Evolutionary conservation across 2,888 invertebrate species (phyloP).

Genomic region (Archaeoteleia sp.): DNA sequence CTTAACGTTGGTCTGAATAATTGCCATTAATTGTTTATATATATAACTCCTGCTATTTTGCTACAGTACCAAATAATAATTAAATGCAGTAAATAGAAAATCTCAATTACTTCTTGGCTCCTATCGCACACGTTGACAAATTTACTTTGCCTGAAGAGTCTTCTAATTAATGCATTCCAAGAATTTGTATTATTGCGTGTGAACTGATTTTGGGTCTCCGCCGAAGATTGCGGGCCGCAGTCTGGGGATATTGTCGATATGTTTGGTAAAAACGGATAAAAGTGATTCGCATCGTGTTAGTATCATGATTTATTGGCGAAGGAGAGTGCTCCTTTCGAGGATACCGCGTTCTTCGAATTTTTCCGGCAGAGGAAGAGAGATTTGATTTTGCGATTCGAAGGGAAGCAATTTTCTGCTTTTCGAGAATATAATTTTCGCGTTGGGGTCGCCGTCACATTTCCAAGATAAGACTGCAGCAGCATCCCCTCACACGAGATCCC

Average conservation of each 20-base stretch:
- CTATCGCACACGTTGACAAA: no score
- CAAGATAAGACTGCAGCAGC: slow-evolving; percentile 67
- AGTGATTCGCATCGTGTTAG: slow-evolving; percentile 48
- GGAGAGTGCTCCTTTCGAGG: slow-evolving; percentile 24
- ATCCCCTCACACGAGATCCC: slow-evolving; percentile 53
- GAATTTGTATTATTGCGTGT: no score
- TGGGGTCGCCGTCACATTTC: slow-evolving; percentile 62
- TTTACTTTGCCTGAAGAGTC: no score
- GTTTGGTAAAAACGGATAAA: slow-evolving; percentile 42
- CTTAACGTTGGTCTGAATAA: no score
- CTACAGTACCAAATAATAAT: no score
- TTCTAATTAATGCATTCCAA: no score
- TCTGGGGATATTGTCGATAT: slow-evolving; percentile 37
- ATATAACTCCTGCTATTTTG: no score
- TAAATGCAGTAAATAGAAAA: no score
- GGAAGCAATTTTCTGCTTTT: slow-evolving; percentile 69
- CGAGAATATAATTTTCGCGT: slow-evolving; percentile 71
- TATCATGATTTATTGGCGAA: slow-evolving; percentile 47
- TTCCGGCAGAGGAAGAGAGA: slow-evolving; percentile 51
- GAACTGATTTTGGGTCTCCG: no score
- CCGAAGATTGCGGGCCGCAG: slow-evolving; percentile 19
- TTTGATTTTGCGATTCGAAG: slow-evolving; percentile 52
- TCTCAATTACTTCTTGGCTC: no score
- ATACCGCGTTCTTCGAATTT: slow-evolving; percentile 41
- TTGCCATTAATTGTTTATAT: no score